Evolutionary conservation across 2,888 invertebrate species (phyloP).

Genomic region (Galerucella nymphaeae): DNA sequence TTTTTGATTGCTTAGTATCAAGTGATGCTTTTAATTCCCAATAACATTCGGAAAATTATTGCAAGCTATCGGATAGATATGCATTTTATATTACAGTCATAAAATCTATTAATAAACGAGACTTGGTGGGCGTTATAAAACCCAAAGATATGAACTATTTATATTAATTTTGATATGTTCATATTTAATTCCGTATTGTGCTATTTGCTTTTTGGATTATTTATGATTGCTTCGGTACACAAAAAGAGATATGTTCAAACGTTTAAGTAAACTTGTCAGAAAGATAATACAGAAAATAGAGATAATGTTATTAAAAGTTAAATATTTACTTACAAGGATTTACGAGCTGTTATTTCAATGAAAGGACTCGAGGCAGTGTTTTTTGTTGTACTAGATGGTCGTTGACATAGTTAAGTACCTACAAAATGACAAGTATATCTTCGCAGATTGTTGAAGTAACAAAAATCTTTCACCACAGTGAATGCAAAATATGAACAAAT

Average conservation of each 20-base stretch:
- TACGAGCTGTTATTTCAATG: background rate
- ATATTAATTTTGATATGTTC: slow-evolving; percentile 14
- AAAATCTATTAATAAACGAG: slow-evolving; percentile 6
- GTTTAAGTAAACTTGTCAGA: slow-evolving; percentile 1
- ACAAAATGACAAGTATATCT: too few relatives aligned
- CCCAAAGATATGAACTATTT: slow-evolving; percentile 11
- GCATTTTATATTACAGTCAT: background rate
- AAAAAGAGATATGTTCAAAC: background rate
- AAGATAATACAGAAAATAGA: slow-evolving; percentile 5
- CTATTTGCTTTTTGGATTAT: slow-evolving; percentile 14
- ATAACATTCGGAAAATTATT: slow-evolving; percentile 2
- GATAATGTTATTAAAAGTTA: slow-evolving; percentile 11
- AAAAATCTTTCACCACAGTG: too few relatives aligned
- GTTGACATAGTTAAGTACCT: background rate
- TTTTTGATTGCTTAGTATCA: background rate
- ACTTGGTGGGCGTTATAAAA: background rate
- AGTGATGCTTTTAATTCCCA: slow-evolving; percentile 8
- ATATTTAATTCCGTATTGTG: slow-evolving; percentile 5
- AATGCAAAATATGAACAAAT: too few relatives aligned
- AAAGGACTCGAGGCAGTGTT: background rate
- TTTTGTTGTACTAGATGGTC: background rate
- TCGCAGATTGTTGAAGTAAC: too few relatives aligned
- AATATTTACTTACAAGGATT: slow-evolving; percentile 14
- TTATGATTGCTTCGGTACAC: slow-evolving; percentile 10
- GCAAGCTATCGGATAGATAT: background rate